Base-by-base conservation (phyloP, 2,797 vertebrate genomes). In the Silurus lanzhouensis region DNA sequence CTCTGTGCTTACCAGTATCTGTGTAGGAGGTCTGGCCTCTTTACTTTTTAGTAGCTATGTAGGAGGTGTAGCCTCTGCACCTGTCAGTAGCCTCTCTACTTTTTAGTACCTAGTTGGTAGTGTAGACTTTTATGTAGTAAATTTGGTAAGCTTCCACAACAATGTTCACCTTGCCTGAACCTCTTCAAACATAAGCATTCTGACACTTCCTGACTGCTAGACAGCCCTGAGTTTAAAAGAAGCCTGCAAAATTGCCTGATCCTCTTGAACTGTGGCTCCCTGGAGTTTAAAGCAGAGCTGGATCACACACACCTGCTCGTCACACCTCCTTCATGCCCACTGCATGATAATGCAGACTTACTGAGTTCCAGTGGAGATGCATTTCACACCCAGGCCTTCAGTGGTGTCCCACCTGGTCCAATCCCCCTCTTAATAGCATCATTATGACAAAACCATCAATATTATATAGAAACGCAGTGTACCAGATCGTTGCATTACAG, bases 341-440 rank as follows among this genome's bases (percentile, higher is more conserved):
- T 7, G 83, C 83, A 89, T 87, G 86, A 83, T 83, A 88, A 88
- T 81, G 68, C 25, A 70, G 74, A 63, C 25, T 81, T 44, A 58
- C 78, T 19, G 75, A 77, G 83, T 58, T 60, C 27, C 27, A 38
- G 25, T 38, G 75, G 55, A 31, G 27, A 27, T 38, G 57, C 27
- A 38, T 38, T 38, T 38, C 38, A 38, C 38, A 38, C 38, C 38
- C 38, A 38, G 38, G 3, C 38, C 38, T 38, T 38, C 38, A 38
- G 38, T 38, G 38, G 38, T 38, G 38, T 38, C 38, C 38, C 38
- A 38, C 38, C 38, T 38, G 38, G 38, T 38, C 38, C 4, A 38
- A 38, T 38, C 38, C 4, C 3, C 38, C 38, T 38, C 38, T 38
- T 38, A 38, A 38, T 38, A 38, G 38, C 38, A 38, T 38, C 38